Evolutionary conservation across 1,140 invertebrate species (phyloP).

Genomic region (Drosophila ercepeae): DNA sequence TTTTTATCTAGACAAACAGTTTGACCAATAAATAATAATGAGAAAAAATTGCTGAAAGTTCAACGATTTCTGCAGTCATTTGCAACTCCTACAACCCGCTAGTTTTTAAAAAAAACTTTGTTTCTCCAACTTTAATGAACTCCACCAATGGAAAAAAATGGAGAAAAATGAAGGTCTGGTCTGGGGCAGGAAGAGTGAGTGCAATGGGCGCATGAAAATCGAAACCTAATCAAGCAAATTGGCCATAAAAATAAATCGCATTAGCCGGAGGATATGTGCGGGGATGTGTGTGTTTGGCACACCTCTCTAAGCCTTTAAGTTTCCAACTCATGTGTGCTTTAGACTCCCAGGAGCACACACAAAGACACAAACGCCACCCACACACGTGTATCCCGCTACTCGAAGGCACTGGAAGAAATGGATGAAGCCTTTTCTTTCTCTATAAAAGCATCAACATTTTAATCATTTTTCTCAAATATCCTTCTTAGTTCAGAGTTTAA

Average conservation of each 20-base stretch:
- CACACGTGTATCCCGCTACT: background rate
- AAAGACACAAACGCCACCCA: constrained; percentile 1
- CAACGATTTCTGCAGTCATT: constrained; percentile 1
- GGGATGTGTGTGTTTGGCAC: constrained; percentile 39
- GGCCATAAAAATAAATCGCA: constrained; percentile 82
- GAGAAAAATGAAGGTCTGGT: background rate
- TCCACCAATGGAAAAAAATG: background rate
- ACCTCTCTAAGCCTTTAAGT: constrained; percentile 69
- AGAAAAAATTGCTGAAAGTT: constrained; percentile 29
- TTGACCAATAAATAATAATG: constrained; percentile 7
- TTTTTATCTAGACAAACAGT: background rate
- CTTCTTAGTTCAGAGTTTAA: no score
- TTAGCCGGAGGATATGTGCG: constrained; percentile 48
- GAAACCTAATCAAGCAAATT: constrained; percentile 82
- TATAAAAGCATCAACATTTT: no score
- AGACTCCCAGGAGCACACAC: constrained; percentile 12
- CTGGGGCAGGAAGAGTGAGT: constrained; percentile 27
- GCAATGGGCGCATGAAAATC: constrained; percentile 75
- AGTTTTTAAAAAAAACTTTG: constrained; percentile 39
- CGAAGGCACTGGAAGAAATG: background rate
- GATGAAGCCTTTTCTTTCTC: no score
- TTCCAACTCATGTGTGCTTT: constrained; percentile 63
- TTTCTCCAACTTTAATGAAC: constrained; percentile 64
- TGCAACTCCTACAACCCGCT: background rate
- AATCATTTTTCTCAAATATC: no score